Base-by-base conservation (phyloP, 2,797 vertebrate species). In the Peromyscus eremicus region DNA sequence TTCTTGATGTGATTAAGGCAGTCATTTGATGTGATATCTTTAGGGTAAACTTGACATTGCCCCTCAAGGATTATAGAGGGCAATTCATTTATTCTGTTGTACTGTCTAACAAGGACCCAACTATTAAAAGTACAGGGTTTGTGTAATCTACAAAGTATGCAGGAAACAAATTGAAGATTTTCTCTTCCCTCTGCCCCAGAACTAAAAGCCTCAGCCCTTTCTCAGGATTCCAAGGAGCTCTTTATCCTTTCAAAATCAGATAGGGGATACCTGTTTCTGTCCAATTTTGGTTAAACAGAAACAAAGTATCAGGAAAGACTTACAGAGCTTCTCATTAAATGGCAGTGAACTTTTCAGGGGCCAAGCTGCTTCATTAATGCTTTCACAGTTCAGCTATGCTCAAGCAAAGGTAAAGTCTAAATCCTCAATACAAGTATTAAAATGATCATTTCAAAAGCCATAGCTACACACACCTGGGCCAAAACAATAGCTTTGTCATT, bases 1-100 rank as follows among this genome's bases (percentile, higher is more conserved):
- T 97, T 95, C 43, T 1, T 34, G 75, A 86, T 94, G 52, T 7
- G 0, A 89, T 92, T 92, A 92, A 88, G 92, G 86, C 46, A 62
- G 70, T 95, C 94, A 94, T 94, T 96, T 94, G 77, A 94, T 85
- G 92, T 94, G 91, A 94, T 94, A 76, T 91, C 68, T 92, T 89
- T 68, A 55, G 76, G 23, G 71, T 57, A 87, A 75, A 89, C 71
- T 94, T 89, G 88, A 80, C 94, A 77, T 57, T 96, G 66, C 10
- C 52, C 94, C 62, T 90, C 77, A 95, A 94, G 89, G 71, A 83
- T 90, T 96, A 95, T 75, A 96, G 79, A 92, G 55, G 73, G 95
- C 81, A 95, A 85, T 94, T 91, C 76, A 84, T 89, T 95, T 91
- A 92, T 87, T 84, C 57, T 91, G 21, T 89, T 96, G 91, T 75